phyloP scores from a whole-genome alignment of 2,797 vertebrate genomes.

The Coregonus sp. region DNA sequence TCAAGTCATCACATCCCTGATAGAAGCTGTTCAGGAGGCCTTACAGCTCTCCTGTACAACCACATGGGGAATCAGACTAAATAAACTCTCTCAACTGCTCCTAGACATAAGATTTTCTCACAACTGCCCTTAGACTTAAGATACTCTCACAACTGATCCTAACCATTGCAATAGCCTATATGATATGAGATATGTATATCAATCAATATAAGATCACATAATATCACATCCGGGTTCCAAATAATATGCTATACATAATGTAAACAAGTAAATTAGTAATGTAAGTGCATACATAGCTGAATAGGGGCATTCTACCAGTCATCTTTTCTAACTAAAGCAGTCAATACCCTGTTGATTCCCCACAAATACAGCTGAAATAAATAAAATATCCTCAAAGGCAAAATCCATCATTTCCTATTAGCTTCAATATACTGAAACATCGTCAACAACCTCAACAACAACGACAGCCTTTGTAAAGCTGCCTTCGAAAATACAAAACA shows the following conservation, averaged over 20 bases:
- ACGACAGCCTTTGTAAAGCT: slow-evolving; percentile 25
- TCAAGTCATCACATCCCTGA: slow-evolving; percentile 25
- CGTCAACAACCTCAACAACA: slow-evolving; percentile 23
- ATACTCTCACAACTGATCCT: slow-evolving; percentile 28
- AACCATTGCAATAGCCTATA: too few species aligned
- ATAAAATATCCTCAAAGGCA: slow-evolving; percentile 20
- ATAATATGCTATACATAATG: slow-evolving; percentile 30
- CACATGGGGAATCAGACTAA: slow-evolving; percentile 39
- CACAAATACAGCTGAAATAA: slow-evolving; percentile 9
- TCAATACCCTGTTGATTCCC: slow-evolving; percentile 13
- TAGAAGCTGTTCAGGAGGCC: slow-evolving; percentile 18
- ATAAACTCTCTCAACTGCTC: slow-evolving; percentile 31
- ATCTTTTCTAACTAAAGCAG: slow-evolving; percentile 22
- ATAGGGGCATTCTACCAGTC: slow-evolving; percentile 13
- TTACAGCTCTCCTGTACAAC: slow-evolving; percentile 37
- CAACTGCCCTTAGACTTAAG: slow-evolving; percentile 23
- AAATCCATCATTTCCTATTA: slow-evolving; percentile 2
- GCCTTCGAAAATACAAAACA: slow-evolving; percentile 34
- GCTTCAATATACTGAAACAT: slow-evolving; percentile 8
- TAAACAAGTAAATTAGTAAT: slow-evolving; percentile 37
- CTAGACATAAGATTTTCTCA: slow-evolving; percentile 37
- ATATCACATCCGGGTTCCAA: slow-evolving; percentile 32
- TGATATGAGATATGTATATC: slow-evolving; percentile 19
- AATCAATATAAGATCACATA: slow-evolving; percentile 24
- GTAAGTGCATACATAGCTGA: slow-evolving; percentile 31